Evolutionary conservation across 2,113 vertebrate genomes (phyloP), one percentile per base, ranked within the genome.

Genomic region (Neolamprologus fasciatus): DNA sequence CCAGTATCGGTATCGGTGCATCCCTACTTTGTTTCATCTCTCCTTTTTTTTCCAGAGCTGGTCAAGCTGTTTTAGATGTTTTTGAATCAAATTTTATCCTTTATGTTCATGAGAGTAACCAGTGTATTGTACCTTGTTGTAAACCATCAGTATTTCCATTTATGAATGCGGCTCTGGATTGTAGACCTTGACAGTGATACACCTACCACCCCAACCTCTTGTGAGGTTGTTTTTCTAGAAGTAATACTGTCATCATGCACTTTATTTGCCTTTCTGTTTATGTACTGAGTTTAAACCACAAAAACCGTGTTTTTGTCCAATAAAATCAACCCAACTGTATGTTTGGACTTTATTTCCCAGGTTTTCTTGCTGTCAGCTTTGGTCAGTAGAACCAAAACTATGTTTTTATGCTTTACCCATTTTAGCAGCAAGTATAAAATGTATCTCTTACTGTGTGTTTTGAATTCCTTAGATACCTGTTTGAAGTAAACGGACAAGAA

Each of bases 391-490:
- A 78, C 16, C 40, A 73, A 26, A 73, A 45, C 26, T 51, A 11
- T 50, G 16, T 16, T 17, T 47, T 76, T 50, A 71, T 42, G 6
- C 26, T 76, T 50, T 47, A 50, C 16, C 23, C 45, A 28, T 50
- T 78, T 31, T 78, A 51, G 4, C 73, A 78, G 45, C 9, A 50
- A 12, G 9, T 78, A n/a, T 31, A 8, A 78, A 50, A 50, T 78
- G 0, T 11, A 2, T 19, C 21, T 28, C 3, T 5, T 73, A 3
- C 12, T 2, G 1, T 57, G 19, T 10, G 16, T 78, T 82, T 73
- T 23, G 14, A 81, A 79, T 45, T 2, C 28, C 23, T 47, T 87
- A 99, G 98, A 76, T 99, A 98, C 73, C 94, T 99, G 53, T 98
- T 97, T 94, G 96, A 97, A 53, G 86, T 96, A 40, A 95, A 93